A percentile compares a stretch with the other conserved stretches of the same genome.
Conservation (phyloP, 2,888 invertebrate species). For the Epicampocera succincta region DNA sequence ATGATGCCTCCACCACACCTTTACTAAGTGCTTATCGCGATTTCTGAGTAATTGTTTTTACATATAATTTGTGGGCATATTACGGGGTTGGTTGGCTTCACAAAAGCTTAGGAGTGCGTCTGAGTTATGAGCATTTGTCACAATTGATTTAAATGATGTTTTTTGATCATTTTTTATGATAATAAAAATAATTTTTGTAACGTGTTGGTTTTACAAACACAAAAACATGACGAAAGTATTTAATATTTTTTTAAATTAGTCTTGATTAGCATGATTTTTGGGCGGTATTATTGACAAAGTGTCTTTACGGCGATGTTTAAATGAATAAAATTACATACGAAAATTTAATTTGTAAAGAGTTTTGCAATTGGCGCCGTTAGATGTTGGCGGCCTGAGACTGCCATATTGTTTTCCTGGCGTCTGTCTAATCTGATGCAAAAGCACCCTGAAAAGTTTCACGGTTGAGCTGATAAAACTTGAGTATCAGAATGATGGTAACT, state of each 20-base stretch:
- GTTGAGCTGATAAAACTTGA: too few species aligned
- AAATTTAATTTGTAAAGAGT: too few species aligned
- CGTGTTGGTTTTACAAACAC: constrained; percentile 21
- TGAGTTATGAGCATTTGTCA: constrained; percentile 39
- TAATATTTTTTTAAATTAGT: too few species aligned
- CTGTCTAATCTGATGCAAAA: too few species aligned
- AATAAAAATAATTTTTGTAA: constrained; percentile 3
- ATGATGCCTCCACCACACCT: constrained; percentile 29
- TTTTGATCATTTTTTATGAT: constrained; percentile 24
- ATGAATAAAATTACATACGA: too few species aligned
- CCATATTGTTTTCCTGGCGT: too few species aligned
- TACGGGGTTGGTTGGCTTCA: neutral
- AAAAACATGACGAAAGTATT: constrained; percentile 23
- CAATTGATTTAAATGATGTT: constrained; percentile 40
- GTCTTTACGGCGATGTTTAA: too few species aligned
- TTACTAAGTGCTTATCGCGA: constrained; percentile 9
- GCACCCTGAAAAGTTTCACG: too few species aligned
- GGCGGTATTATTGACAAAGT: constrained; percentile 20
- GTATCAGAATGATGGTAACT: too few species aligned
- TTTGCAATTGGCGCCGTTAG: too few species aligned
- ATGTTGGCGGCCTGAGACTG: too few species aligned
- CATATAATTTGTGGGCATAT: constrained; percentile 34
- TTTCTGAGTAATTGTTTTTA: constrained; percentile 28
- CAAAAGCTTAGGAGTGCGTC: neutral
- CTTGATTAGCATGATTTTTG: too few species aligned